Evolutionary conservation across 2,888 invertebrate species (phyloP).

Genomic region (Candidula unifasciata): DNA sequence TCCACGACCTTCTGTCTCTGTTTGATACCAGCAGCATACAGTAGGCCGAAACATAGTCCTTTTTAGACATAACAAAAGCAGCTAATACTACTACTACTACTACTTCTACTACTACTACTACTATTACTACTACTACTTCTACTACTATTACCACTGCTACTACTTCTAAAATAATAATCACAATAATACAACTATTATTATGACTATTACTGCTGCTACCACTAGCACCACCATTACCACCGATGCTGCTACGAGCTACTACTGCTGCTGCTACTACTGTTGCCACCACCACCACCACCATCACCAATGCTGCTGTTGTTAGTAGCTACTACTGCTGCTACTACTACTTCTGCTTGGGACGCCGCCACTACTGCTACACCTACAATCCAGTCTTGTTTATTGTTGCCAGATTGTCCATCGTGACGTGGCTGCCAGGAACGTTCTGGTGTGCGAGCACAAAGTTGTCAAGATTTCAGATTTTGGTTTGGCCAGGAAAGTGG

Average conservation of each 20-base stretch:
- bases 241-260: neutral
- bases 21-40: too few species aligned
- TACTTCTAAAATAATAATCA: too few species aligned
- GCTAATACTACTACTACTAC: too few species aligned
- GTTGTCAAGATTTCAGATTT: slow-evolving; percentile 47
- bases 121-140: too few species aligned
- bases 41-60: too few species aligned
- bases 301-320: too few species aligned
- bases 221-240: neutral
- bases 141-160: too few species aligned
- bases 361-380: neutral
- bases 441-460: slow-evolving; percentile 36
- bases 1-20: too few species aligned
- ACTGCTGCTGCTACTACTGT: neutral
- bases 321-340: neutral
- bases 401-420: slow-evolving; percentile 43
- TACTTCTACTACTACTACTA: too few species aligned
- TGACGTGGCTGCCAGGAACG: slow-evolving; percentile 46
- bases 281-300: too few species aligned
- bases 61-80: too few species aligned
- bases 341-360: neutral
- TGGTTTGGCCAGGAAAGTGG: slow-evolving; percentile 36
- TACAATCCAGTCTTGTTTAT: neutral
- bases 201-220: neutral
- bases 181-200: too few species aligned